Percentiles rank a stretch among this genome's conserved stretches.
phyloP scores from a whole-genome alignment of 2,888 invertebrate genomes.

The Subacronicta megacephala region DNA sequence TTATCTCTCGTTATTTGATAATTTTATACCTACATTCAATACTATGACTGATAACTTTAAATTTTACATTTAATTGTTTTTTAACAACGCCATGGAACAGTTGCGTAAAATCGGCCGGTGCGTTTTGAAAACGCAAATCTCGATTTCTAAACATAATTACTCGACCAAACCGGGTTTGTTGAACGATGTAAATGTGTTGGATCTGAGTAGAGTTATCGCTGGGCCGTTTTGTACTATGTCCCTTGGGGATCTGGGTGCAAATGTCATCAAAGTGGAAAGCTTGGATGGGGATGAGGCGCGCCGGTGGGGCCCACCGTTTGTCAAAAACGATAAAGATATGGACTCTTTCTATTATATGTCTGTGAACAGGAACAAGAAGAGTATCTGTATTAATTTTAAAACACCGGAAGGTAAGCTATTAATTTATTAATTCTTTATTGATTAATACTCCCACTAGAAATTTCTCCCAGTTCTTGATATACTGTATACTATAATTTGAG shows the following conservation, averaged over 20 bases:
- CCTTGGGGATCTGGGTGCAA: conserved; percentile 97
- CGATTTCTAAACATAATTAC: conserved; percentile 56
- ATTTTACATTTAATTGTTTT: conserved; percentile 21
- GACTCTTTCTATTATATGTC: conserved; percentile 95
- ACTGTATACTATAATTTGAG: too few relatives aligned
- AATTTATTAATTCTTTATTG: background rate
- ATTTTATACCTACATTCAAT: conserved; percentile 50
- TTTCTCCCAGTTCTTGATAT: too few relatives aligned
- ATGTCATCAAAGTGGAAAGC: conserved; percentile 97
- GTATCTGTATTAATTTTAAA: conserved; percentile 96
- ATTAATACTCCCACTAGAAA: too few relatives aligned
- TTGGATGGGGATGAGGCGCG: conserved; percentile 96
- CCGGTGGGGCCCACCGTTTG: conserved; percentile 98
- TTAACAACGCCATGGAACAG: conserved; percentile 59
- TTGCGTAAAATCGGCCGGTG: conserved; percentile 51
- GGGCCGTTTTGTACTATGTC: conserved; percentile 99
- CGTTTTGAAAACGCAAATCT: conserved; percentile 54
- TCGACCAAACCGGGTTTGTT: conserved; percentile 89
- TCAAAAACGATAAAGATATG: conserved; percentile 90
- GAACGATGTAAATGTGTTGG: conserved; percentile 92
- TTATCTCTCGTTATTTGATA: conserved; percentile 77
- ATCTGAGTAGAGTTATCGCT: conserved; percentile 96
- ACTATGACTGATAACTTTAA: conserved; percentile 49
- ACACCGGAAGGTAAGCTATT: conserved; percentile 87
- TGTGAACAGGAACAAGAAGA: conserved; percentile 98